Conservation (phyloP, 1,140 invertebrate species). For the Lysiphlebus fabarum region DNA sequence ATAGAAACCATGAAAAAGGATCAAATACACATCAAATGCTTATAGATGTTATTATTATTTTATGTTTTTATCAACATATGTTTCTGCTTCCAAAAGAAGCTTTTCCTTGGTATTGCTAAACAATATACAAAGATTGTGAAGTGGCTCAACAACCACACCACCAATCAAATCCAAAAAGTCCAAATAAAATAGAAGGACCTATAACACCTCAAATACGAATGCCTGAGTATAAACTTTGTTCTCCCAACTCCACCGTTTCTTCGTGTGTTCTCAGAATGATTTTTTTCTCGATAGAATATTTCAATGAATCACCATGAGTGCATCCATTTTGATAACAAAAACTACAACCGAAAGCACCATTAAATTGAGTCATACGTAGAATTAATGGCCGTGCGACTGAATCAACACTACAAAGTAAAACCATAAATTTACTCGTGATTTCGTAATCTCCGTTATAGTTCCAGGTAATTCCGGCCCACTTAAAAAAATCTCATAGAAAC, state of each 20-base stretch:
- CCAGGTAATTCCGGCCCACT: conserved; percentile 17
- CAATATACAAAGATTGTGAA: conserved; percentile 14
- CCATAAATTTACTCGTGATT: conserved; percentile 13
- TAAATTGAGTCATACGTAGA: conserved; percentile 13
- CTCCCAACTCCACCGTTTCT: conserved; percentile 2
- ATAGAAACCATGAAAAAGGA: too few species aligned
- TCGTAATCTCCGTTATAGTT: neutral
- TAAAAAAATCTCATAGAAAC: too few species aligned
- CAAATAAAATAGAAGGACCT: conserved; percentile 5
- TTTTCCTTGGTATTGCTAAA: too few species aligned
- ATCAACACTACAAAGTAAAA: conserved; percentile 12
- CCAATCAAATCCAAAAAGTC: conserved; percentile 11
- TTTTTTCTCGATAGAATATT: neutral
- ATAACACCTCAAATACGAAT: conserved; percentile 7
- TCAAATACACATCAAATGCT: too few species aligned
- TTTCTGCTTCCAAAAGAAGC: neutral
- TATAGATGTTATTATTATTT: too few species aligned
- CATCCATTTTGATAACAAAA: conserved; percentile 17
- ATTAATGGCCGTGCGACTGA: conserved; percentile 13
- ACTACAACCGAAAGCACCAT: conserved; percentile 16
- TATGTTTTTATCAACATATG: too few species aligned
- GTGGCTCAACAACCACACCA: conserved; percentile 16
- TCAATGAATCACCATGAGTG: neutral
- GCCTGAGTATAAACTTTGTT: neutral
- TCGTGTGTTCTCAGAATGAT: neutral